Conservation (phyloP, 2,797 vertebrate genomes). For the Fundulus diaphanus region DNA sequence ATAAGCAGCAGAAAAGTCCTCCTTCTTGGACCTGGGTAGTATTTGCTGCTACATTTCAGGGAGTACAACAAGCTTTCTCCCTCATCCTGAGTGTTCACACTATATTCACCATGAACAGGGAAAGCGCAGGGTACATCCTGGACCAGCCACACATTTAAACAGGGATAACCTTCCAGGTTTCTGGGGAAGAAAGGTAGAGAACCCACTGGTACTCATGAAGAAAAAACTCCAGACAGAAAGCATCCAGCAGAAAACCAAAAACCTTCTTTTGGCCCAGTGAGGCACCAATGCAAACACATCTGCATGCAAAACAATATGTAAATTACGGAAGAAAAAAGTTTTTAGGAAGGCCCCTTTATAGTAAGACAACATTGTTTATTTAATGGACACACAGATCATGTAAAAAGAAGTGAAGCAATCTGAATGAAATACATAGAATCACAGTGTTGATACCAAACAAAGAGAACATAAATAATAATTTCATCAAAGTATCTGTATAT, state of each 20-base stretch:
- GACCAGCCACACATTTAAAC: background rate
- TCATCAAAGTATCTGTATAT: constrained; percentile 73
- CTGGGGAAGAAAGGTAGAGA: background rate
- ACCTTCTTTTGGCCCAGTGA: background rate
- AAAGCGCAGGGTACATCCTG: background rate
- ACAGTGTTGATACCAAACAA: constrained; percentile 85
- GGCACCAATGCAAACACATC: background rate
- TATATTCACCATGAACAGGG: no score
- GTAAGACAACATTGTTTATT: constrained; percentile 85
- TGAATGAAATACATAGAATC: constrained; percentile 78
- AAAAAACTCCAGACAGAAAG: background rate
- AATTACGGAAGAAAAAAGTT: background rate
- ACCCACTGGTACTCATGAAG: background rate
- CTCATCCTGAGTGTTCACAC: no score
- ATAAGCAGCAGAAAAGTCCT: no score
- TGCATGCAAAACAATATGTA: background rate
- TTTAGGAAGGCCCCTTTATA: constrained; percentile 35
- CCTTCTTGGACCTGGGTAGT: no score
- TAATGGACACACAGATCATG: constrained; percentile 83
- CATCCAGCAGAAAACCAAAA: background rate
- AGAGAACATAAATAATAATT: constrained; percentile 79
- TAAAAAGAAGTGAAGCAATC: constrained; percentile 83
- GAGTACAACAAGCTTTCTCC: no score
- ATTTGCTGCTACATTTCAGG: no score
- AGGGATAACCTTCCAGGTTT: background rate